phyloP scores from a whole-genome alignment of 2,113 vertebrate species.

The Psilopogon haemacephalus region DNA sequence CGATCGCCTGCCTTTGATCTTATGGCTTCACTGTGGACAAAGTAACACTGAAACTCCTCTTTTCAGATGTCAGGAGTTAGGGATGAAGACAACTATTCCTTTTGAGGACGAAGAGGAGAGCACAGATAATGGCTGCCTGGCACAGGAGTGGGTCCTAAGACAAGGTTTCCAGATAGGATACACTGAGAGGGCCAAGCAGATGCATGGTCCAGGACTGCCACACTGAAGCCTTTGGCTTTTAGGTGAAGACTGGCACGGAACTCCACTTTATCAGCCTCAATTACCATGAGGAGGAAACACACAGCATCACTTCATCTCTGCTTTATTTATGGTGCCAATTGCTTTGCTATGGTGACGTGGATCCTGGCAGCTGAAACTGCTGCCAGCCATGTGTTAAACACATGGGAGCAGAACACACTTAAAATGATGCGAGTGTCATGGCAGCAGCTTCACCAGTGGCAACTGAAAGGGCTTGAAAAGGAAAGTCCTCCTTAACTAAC shows the following conservation, averaged over 20 bases:
- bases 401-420: conserved; percentile 4
- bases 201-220: neutral
- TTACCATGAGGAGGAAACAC: neutral
- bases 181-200: neutral
- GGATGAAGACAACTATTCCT: neutral
- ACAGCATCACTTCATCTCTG: neutral
- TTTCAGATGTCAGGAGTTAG: neutral
- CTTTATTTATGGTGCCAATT: conserved; percentile 41
- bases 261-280: neutral
- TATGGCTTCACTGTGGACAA: neutral
- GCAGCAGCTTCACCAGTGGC: neutral
- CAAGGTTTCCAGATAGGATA: neutral
- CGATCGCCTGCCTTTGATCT: neutral
- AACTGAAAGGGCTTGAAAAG: neutral
- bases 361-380: neutral
- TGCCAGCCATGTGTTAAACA: conserved; percentile 33
- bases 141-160: neutral
- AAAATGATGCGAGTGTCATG: neutral
- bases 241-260: neutral
- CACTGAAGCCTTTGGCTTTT: neutral
- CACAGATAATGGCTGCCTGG: neutral
- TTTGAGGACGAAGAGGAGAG: neutral
- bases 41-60: neutral
- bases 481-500: neutral
- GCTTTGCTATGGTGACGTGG: neutral